phyloP scores from a whole-genome alignment of 2,888 invertebrate genomes.

The Pseudococcus jackbeardsleyi region DNA sequence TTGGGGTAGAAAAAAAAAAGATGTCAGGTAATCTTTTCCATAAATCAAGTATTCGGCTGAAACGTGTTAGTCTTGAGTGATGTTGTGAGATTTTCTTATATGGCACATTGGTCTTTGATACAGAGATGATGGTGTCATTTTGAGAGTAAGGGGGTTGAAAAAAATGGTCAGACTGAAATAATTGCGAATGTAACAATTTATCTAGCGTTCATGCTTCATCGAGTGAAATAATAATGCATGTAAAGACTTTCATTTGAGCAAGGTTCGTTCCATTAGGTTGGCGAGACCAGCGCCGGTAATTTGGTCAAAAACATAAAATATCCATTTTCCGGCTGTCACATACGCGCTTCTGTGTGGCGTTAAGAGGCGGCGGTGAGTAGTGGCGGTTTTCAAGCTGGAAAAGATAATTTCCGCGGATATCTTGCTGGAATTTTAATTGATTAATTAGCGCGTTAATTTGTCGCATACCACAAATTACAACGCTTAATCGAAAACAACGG shows the following conservation, averaged over 20 bases:
- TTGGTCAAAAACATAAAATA: constrained; percentile 46
- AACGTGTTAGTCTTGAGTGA: constrained; percentile 45
- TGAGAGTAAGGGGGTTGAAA: not conserved
- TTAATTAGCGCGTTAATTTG: constrained; percentile 45
- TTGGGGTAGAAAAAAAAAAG: not conserved
- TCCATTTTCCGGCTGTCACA: constrained; percentile 47
- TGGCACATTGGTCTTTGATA: not conserved
- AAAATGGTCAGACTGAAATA: not conserved
- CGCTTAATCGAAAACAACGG: constrained; percentile 36
- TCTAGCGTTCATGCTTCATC: constrained; percentile 53
- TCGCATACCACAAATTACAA: constrained; percentile 38
- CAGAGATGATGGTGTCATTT: not conserved
- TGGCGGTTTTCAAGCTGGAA: not conserved
- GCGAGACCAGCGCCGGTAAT: constrained; percentile 1
- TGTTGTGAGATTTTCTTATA: constrained; percentile 1
- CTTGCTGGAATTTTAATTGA: constrained; percentile 48
- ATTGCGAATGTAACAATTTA: constrained; percentile 45
- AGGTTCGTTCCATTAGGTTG: constrained; percentile 23
- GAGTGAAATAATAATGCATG: constrained; percentile 50
- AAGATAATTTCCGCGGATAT: constrained; percentile 23
- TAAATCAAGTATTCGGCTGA: constrained; percentile 33
- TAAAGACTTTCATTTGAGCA: constrained; percentile 23
- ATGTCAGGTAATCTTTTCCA: constrained; percentile 1
- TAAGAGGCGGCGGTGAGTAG: no score
- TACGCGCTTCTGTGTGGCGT: not conserved